A percentile compares a stretch with the other conserved stretches of the same genome.
phyloP scores from a whole-genome alignment of 2,888 invertebrate genomes.

The Griposia aprilina region DNA sequence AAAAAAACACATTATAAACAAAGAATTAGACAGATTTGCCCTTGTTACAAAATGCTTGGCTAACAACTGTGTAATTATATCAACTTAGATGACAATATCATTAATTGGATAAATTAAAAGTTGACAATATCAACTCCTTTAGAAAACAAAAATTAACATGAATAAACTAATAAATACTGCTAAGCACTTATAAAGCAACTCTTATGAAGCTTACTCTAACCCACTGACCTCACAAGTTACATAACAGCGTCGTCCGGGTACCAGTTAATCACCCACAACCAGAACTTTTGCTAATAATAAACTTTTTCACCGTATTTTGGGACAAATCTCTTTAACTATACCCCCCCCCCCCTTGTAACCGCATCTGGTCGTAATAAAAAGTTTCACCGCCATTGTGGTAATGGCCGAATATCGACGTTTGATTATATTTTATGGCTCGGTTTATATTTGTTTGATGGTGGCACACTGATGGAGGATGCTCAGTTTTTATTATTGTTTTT shows the following conservation, averaged over 20 bases:
- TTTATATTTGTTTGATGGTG: slow-evolving; percentile 51
- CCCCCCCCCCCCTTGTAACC: slow-evolving; percentile 62
- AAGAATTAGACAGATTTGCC: not conserved
- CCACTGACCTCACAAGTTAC: slow-evolving; percentile 22
- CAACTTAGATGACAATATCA: no score
- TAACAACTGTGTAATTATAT: no score
- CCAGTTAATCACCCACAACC: slow-evolving; percentile 54
- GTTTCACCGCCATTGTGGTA: slow-evolving; percentile 62
- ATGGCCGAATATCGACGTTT: slow-evolving; percentile 63
- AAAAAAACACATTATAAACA: not conserved
- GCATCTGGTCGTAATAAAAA: slow-evolving; percentile 74
- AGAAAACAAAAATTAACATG: not conserved
- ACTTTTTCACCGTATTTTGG: slow-evolving; percentile 74
- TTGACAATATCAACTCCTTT: not conserved
- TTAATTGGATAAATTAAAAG: no score
- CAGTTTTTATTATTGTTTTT: slow-evolving; percentile 43
- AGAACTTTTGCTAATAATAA: slow-evolving; percentile 74
- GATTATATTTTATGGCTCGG: slow-evolving; percentile 59
- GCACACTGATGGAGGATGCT: slow-evolving; percentile 27
- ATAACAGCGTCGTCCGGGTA: slow-evolving; percentile 13
- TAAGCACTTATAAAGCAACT: slow-evolving; percentile 5
- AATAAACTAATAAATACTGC: not conserved
- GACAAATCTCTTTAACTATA: slow-evolving; percentile 71
- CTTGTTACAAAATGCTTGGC: not conserved
- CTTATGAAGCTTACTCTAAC: slow-evolving; percentile 11